These are phyloP conservation scores for Temnopleurus reevesii DNA, from an alignment of 53 echinoderm and acorn worm genomes.

Conservation along the genomic window DNA sequence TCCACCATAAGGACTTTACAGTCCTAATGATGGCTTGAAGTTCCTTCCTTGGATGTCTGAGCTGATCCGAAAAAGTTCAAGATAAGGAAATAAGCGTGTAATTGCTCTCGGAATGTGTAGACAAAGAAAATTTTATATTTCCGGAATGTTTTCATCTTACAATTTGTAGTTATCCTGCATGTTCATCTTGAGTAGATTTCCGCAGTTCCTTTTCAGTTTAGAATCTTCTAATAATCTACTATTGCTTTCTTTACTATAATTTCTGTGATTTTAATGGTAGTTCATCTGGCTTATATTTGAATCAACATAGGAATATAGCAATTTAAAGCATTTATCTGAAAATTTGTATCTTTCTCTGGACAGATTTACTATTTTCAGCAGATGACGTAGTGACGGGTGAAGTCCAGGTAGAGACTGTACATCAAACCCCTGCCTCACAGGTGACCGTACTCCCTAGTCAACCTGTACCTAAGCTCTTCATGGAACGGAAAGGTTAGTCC, in stretches of 20 bases:
- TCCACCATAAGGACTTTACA: conserved; percentile 56
- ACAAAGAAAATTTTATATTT: too few relatives aligned
- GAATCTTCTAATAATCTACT: too few relatives aligned
- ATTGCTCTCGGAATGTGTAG: too few relatives aligned
- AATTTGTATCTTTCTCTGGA: conserved; percentile 32
- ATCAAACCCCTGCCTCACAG: conserved; percentile 64
- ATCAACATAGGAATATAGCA: neutral
- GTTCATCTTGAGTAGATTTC: too few relatives aligned
- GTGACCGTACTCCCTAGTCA: conserved; percentile 88
- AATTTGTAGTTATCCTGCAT: too few relatives aligned
- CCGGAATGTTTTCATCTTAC: too few relatives aligned
- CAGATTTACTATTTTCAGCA: conserved; percentile 87
- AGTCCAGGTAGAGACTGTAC: conserved; percentile 56
- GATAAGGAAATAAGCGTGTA: too few relatives aligned
- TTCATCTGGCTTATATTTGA: neutral
- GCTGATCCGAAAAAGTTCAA: too few relatives aligned
- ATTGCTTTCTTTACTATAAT: too few relatives aligned
- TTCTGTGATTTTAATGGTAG: too few relatives aligned
- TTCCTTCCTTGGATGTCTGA: conserved; percentile 64
- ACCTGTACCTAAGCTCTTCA: conserved; percentile 81
- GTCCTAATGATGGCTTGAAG: conserved; percentile 57
- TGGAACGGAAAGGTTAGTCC: conserved; percentile 87
- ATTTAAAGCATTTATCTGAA: neutral
- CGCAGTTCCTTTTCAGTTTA: too few relatives aligned
- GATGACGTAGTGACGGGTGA: conserved; percentile 88